Evolutionary conservation across 2,113 vertebrate genomes (phyloP).

Genomic region (Euleptes europaea): DNA sequence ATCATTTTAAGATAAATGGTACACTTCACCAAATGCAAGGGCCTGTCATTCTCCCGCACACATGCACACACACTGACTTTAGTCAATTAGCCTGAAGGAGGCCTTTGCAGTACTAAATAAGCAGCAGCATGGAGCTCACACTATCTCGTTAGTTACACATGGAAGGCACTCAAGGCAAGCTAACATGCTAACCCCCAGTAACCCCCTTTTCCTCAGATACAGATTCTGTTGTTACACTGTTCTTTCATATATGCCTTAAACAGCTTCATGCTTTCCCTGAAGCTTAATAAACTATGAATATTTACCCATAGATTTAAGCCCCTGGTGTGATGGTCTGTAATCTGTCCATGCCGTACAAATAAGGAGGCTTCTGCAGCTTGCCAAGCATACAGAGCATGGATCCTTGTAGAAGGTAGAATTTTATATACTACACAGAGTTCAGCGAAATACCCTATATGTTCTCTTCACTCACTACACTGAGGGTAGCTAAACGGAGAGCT

Average conservation of each 20-base stretch:
- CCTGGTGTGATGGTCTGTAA: constrained; percentile 40
- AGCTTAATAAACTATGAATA: constrained; percentile 44
- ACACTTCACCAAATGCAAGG: background rate
- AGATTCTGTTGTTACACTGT: constrained; percentile 41
- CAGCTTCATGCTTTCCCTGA: constrained; percentile 60
- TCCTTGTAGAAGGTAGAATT: constrained; percentile 36
- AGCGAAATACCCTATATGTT: constrained; percentile 37
- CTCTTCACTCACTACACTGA: constrained; percentile 69
- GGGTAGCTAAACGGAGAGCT: constrained; percentile 66
- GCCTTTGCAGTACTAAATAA: background rate
- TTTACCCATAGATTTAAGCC: constrained; percentile 40
- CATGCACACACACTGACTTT: constrained; percentile 43
- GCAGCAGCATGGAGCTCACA: constrained; percentile 27
- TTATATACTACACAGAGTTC: background rate
- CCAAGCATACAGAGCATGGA: constrained; percentile 46
- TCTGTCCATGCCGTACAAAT: constrained; percentile 17
- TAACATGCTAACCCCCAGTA: constrained; percentile 5
- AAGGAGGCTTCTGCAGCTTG: constrained; percentile 38
- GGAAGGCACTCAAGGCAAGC: background rate
- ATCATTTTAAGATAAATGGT: background rate
- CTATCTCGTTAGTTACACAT: background rate
- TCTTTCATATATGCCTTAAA: constrained; percentile 78
- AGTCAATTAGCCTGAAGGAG: constrained; percentile 34
- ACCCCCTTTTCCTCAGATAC: constrained; percentile 10
- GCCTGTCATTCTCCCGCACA: constrained; percentile 21